Conservation (phyloP, 2,888 invertebrate species). For the Eilema caniola region DNA sequence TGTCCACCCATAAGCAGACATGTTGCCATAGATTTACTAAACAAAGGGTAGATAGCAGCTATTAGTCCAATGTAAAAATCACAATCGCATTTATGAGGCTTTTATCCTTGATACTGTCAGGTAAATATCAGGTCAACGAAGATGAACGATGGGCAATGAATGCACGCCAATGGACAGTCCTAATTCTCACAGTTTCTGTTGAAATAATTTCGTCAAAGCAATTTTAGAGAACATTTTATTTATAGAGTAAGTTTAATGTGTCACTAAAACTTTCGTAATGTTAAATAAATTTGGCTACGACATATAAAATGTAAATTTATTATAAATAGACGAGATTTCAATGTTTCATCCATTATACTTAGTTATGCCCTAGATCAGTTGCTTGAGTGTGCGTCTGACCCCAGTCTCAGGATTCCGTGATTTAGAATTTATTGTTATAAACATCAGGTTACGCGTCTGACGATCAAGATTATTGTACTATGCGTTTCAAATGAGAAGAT, state of each 20-base stretch:
- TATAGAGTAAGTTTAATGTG: neutral
- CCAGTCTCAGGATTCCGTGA: neutral
- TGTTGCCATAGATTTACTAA: too few relatives aligned
- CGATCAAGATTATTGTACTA: too few relatives aligned
- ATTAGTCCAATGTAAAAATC: too few relatives aligned
- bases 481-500: too few relatives aligned
- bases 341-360: neutral
- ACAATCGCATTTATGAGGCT: neutral
- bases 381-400: neutral
- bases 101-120: neutral
- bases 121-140: neutral
- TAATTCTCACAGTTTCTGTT: neutral
- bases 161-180: neutral
- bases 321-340: neutral
- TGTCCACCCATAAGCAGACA: too few relatives aligned
- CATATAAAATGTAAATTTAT: neutral
- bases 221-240: neutral
- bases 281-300: too few relatives aligned
- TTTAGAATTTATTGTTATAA: neutral
- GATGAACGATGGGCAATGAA: neutral
- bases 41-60: too few relatives aligned
- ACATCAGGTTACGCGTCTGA: too few relatives aligned
- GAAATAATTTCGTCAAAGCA: neutral
- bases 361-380: neutral
- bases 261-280: neutral